phyloP scores from a whole-genome alignment of 2,797 vertebrate genomes.

The Cyclura pinguis region DNA sequence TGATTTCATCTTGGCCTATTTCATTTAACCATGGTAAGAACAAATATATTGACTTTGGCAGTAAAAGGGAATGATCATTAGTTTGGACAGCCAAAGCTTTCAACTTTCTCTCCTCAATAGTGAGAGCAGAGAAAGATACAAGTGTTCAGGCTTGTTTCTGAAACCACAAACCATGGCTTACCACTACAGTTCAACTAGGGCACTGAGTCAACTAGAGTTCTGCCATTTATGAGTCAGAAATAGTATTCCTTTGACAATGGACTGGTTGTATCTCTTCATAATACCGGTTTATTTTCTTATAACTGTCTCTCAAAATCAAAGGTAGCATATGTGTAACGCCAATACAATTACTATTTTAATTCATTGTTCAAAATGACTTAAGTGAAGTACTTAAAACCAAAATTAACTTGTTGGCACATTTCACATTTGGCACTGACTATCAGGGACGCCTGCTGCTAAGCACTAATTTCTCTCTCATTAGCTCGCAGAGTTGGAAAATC shows the following conservation, averaged over 20 bases:
- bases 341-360: conserved; percentile 29
- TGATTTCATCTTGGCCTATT: not conserved
- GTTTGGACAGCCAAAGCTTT: not conserved
- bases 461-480: conserved; percentile 77
- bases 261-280: conserved; percentile 22
- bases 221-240: conserved; percentile 42
- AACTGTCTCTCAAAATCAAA: not conserved
- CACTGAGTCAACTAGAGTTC: conserved; percentile 41
- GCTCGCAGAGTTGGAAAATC: conserved; percentile 69
- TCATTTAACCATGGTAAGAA: not conserved
- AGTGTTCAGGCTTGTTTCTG: not conserved
- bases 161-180: not conserved
- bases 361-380: conserved; percentile 65
- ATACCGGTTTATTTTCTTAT: not conserved
- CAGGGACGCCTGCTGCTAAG: conserved; percentile 74
- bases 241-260: conserved; percentile 17
- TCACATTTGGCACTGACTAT: conserved; percentile 69
- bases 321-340: not conserved
- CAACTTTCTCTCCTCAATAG: not conserved
- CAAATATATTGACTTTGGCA: not conserved
- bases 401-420: conserved; percentile 74
- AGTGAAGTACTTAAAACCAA: conserved; percentile 69
- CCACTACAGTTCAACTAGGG: not conserved
- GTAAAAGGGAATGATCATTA: not conserved
- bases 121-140: not conserved